These are phyloP conservation scores for Drosophila asahinai DNA, from an alignment of 1,140 invertebrate species.

Conservation along the genomic window DNA sequence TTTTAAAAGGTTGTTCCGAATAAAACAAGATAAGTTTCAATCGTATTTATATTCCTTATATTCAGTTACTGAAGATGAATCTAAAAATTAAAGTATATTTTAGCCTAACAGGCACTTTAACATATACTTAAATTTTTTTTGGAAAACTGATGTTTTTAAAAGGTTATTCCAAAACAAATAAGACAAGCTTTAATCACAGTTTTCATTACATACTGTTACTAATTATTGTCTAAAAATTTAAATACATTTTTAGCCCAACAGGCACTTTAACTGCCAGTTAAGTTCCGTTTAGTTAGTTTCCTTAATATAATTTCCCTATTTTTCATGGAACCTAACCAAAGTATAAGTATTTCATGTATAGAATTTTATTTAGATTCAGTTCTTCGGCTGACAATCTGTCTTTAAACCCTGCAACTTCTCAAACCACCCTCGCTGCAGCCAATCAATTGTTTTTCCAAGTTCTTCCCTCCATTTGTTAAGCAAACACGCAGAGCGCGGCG, in stretches of 20 bases:
- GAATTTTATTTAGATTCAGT: not conserved
- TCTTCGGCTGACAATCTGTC: no score
- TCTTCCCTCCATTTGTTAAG: slow-evolving; percentile 48
- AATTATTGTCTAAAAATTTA: no score
- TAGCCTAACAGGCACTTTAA: not conserved
- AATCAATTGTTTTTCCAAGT: slow-evolving; percentile 39
- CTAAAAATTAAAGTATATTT: no score
- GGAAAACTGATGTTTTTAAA: no score
- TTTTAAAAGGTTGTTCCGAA: no score
- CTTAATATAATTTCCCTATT: not conserved
- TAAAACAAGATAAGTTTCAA: no score
- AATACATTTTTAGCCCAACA: not conserved
- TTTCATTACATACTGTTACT: no score
- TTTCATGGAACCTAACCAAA: no score
- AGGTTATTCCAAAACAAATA: no score
- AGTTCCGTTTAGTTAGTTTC: not conserved
- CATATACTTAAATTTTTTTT: no score
- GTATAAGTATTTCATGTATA: no score
- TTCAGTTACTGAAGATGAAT: not conserved
- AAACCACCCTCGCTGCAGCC: slow-evolving; percentile 41
- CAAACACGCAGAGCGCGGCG: slow-evolving; percentile 37
- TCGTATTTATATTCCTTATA: not conserved
- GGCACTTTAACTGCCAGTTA: not conserved
- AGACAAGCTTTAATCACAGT: no score
- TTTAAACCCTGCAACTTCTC: not conserved